Evolutionary conservation across 2,113 vertebrate genomes (phyloP).

Genomic region (Eira barbara): DNA sequence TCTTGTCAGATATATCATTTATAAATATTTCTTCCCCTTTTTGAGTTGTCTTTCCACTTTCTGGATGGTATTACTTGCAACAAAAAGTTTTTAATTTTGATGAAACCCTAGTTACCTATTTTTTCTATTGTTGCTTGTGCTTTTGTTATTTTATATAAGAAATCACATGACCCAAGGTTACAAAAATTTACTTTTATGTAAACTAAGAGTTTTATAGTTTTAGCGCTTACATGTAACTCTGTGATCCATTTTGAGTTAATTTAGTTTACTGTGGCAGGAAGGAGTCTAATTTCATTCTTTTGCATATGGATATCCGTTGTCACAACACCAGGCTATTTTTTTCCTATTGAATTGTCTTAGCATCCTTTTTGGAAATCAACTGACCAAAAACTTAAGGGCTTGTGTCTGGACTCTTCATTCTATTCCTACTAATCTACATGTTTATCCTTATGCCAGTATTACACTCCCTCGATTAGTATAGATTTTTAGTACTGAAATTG

Average conservation of each 20-base stretch:
- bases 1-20: constrained; percentile 23
- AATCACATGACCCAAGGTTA: not conserved
- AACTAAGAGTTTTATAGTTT: constrained; percentile 16
- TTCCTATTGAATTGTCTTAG: not conserved
- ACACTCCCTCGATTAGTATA: not conserved
- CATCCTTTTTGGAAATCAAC: not conserved
- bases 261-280: not conserved
- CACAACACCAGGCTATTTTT: not conserved
- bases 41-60: constrained; percentile 15
- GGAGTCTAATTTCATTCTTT: not conserved
- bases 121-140: not conserved
- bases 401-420: not conserved
- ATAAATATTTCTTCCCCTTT: not conserved
- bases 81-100: not conserved
- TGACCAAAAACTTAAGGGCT: not conserved
- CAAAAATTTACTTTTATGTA: constrained; percentile 7
- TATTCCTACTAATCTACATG: not conserved
- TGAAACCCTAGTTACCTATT: not conserved
- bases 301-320: not conserved
- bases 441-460: not conserved
- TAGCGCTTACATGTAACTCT: not conserved
- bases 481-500: not conserved
- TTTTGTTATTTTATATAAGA: constrained; percentile 21
- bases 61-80: not conserved
- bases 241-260: not conserved